A percentile compares a stretch with the other conserved stretches of the same genome.
Conservation (phyloP, 2,888 invertebrate genomes). For the Gonocerus acuteangulatus region DNA sequence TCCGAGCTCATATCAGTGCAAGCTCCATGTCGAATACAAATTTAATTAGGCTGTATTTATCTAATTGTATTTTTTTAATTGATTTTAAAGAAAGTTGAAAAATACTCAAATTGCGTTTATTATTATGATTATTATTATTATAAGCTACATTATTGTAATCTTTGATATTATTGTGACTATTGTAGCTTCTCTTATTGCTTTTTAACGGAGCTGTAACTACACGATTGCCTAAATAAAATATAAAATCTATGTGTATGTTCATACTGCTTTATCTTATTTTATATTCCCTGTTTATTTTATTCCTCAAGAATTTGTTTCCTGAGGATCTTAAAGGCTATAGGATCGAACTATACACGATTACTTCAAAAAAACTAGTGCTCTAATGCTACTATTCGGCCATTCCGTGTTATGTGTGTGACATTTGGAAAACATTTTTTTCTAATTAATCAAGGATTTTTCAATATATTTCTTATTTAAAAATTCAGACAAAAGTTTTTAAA, state of each 20-base stretch:
- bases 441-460: too few species aligned
- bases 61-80: slow-evolving; percentile 29
- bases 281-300: background rate
- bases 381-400: too few species aligned
- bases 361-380: too few species aligned
- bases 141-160: slow-evolving; percentile 34
- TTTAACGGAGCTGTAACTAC: slow-evolving; percentile 34
- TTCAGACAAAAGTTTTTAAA: too few species aligned
- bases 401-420: too few species aligned
- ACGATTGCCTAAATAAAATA: slow-evolving; percentile 29
- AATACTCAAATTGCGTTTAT: slow-evolving; percentile 34
- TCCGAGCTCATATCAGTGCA: slow-evolving; percentile 18
- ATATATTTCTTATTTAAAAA: too few species aligned
- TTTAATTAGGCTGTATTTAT: slow-evolving; percentile 20
- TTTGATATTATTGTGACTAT: slow-evolving; percentile 36
- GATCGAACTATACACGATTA: too few species aligned
- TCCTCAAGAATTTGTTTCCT: too few species aligned
- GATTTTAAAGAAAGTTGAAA: slow-evolving; percentile 28
- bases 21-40: slow-evolving; percentile 9
- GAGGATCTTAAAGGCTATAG: too few species aligned
- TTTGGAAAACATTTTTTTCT: too few species aligned
- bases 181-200: slow-evolving; percentile 34
- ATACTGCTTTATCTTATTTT: slow-evolving; percentile 8
- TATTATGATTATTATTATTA: slow-evolving; percentile 32
- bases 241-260: slow-evolving; percentile 27